Conservation (phyloP, 2,797 vertebrate species). For the Molossus molossus region DNA sequence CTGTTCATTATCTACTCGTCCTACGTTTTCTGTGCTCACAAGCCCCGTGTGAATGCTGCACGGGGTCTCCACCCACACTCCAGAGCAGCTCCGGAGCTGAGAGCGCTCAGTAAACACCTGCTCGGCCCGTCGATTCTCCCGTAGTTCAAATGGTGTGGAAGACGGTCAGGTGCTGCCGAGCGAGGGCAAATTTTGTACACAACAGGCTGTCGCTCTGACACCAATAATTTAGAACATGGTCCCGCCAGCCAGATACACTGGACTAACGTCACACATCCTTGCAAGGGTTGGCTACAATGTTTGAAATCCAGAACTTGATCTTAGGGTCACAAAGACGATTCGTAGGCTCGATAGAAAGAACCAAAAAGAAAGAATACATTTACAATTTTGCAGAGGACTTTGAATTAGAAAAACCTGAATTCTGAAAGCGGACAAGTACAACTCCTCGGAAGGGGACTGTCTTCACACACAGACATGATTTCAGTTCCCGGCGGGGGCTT, state of each 20-base stretch:
- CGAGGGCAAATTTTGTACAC: background rate
- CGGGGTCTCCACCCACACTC: background rate
- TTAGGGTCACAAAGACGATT: background rate
- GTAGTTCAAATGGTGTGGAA: background rate
- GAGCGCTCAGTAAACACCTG: background rate
- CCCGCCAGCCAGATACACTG: background rate
- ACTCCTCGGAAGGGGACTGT: background rate
- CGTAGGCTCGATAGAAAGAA: background rate
- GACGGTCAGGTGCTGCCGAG: too few relatives aligned
- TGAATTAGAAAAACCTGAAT: background rate
- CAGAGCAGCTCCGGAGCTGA: too few relatives aligned
- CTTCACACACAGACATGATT: background rate
- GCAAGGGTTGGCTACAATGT: background rate
- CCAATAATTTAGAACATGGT: background rate
- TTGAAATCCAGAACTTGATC: background rate
- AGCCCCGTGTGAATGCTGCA: accelerated
- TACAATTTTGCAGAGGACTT: background rate
- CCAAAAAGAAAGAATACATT: background rate
- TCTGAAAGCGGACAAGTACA: background rate
- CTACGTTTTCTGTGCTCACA: accelerated
- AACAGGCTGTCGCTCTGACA: background rate
- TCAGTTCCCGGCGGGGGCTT: background rate
- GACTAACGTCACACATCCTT: background rate
- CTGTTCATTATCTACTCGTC: accelerated
- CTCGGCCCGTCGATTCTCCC: background rate